Evolutionary conservation across 2,888 invertebrate species (phyloP), one percentile per base, ranked within the genome.

Genomic region (Spilarctia lutea): DNA sequence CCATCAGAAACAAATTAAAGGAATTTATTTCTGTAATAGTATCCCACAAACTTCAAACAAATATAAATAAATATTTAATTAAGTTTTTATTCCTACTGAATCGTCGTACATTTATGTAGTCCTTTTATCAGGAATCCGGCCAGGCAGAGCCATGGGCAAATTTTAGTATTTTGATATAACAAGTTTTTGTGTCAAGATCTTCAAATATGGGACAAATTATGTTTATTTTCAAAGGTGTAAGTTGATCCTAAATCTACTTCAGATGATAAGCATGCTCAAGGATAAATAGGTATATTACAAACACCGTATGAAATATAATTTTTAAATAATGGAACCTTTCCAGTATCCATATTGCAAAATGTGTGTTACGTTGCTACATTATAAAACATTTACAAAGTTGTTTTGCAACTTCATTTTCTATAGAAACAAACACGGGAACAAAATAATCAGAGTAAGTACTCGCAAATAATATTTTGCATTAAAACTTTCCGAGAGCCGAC

Each of bases 401-500:
- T 10, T 48, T 48, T 48, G 24, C 24, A 68, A 68, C 48, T 48
- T 48, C 20, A 11, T 48, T 48, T 30, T 48, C 67, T 11, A 45
- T 16, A 45, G 24, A 33, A 68, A 60, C 13, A 42, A 71, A 63
- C 65, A 11, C 30, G 30, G 33, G 24, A 33, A 65, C 48, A 65
- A 35, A 65, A 63, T 63, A 60, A 27, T 63, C 63, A 63, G 30
- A 13, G 24, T 42, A 63, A 42, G 63, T 45, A 63, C 20, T 63
- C 60, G 20, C 63, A 63, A 42, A 71, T 24, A 48, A 71, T 65
- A 42, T 65, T 71, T 73, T 39, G 48, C 65, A 79, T 70, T 67
- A 71, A 73, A 79, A 72, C 63, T 76, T 75, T 35, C 33, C 75
- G 16, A 68, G 18, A 73, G 42, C 63, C 42, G 35, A 48, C 33